Conservation (phyloP, 1,140 invertebrate species). For the Ganaspis sp. region DNA sequence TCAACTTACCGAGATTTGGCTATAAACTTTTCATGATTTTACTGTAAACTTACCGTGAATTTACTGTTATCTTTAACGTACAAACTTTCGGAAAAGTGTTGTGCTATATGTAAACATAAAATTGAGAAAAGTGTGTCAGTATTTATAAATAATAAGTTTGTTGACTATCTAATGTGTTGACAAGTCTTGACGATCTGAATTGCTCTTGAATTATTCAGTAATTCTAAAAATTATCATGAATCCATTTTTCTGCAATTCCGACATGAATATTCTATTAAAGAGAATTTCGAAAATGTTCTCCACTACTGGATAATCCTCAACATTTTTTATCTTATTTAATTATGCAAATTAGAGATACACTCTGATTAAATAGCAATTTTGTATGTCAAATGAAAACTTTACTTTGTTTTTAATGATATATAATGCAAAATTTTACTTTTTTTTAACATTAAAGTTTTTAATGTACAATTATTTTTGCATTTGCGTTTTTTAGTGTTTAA, state of each 20-base stretch:
- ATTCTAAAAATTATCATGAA: conserved; percentile 20
- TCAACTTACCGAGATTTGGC: too few relatives aligned
- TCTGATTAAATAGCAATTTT: not conserved
- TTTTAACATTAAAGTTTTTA: too few relatives aligned
- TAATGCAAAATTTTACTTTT: too few relatives aligned
- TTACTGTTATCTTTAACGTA: too few relatives aligned
- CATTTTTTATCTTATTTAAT: not conserved
- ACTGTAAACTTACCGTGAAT: too few relatives aligned
- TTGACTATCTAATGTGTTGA: not conserved
- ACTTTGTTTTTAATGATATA: not conserved
- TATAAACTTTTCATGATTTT: too few relatives aligned
- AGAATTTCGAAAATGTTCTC: not conserved
- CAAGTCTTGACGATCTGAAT: conserved; percentile 6
- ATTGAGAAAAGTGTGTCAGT: not conserved
- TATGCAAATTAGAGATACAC: not conserved
- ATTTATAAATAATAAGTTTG: not conserved
- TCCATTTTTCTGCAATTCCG: conserved; percentile 12
- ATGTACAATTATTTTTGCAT: too few relatives aligned
- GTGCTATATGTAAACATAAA: too few relatives aligned
- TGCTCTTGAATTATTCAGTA: conserved; percentile 24
- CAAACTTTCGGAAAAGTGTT: too few relatives aligned
- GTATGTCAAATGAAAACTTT: not conserved
- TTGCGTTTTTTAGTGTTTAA: too few relatives aligned
- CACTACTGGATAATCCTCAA: not conserved
- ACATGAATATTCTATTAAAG: conserved; percentile 6